Evolutionary conservation across 2,888 invertebrate species (phyloP).

Genomic region (Rotaria sp.): DNA sequence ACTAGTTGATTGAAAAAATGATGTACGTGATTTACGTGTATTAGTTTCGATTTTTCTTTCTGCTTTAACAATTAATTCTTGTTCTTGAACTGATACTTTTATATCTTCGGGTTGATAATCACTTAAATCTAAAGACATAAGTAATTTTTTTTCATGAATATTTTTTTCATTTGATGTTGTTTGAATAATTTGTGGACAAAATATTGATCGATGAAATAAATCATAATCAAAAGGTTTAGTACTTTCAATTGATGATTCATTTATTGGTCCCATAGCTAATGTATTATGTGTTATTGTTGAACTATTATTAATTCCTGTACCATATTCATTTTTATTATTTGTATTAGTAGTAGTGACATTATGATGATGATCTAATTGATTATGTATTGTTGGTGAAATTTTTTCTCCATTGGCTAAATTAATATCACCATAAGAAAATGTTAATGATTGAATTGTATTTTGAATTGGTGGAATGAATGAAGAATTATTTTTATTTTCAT

Average conservation of each 20-base stretch:
- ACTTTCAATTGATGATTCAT: neutral
- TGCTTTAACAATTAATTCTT: constrained; percentile 19
- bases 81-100: constrained; percentile 15
- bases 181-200: neutral
- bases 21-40: constrained; percentile 24
- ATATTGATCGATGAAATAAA: constrained; percentile 1
- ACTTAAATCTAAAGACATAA: neutral
- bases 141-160: constrained; percentile 1
- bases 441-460: neutral
- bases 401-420: neutral
- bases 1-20: constrained; percentile 15
- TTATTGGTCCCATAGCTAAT: neutral
- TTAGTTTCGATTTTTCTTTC: constrained; percentile 2
- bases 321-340: neutral
- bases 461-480: neutral
- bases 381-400: neutral
- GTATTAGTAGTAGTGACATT: neutral
- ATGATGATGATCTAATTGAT: neutral
- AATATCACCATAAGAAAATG: neutral
- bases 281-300: neutral
- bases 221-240: constrained; percentile 4
- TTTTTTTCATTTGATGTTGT: neutral
- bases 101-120: constrained; percentile 23
- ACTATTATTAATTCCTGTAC: neutral
- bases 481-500: neutral